Conservation (phyloP, 2,113 vertebrate genomes). For the Piaya cayana region DNA sequence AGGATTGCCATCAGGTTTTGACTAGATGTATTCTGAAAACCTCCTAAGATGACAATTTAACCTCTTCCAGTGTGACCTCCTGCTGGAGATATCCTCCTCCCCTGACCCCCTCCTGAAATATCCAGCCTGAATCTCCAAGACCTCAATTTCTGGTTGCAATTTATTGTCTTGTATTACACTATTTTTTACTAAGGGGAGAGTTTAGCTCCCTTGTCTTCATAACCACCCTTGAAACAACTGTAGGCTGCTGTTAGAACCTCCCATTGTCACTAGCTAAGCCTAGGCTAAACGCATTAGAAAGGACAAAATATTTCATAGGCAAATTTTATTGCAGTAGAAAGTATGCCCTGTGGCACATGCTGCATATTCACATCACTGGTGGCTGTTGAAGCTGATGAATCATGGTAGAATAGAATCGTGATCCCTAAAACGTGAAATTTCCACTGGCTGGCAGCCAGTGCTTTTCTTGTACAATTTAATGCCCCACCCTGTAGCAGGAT, state of each 20-base stretch:
- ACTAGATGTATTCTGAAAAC: neutral
- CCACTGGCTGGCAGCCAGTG: conserved; percentile 72
- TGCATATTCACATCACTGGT: neutral
- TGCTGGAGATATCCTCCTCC: neutral
- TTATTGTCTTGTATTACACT: neutral
- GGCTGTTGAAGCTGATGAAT: conserved; percentile 29
- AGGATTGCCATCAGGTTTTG: neutral
- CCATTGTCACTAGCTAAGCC: neutral
- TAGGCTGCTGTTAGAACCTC: neutral
- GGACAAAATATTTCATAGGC: neutral
- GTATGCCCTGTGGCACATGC: neutral
- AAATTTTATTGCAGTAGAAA: neutral
- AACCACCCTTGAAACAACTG: neutral
- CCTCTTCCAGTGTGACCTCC: neutral
- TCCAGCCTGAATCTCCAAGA: neutral
- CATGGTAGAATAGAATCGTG: conserved; percentile 27
- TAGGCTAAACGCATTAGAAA: neutral
- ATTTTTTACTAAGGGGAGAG: neutral
- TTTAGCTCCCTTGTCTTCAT: neutral
- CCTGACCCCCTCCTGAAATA: neutral
- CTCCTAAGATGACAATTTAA: neutral
- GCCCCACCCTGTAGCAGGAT: conserved; percentile 84
- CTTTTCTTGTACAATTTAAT: conserved; percentile 70
- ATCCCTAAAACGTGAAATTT: conserved; percentile 63
- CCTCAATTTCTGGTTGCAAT: neutral